Base-by-base conservation (phyloP, 2,797 vertebrate genomes). In the Tadarida brasiliensis region DNA sequence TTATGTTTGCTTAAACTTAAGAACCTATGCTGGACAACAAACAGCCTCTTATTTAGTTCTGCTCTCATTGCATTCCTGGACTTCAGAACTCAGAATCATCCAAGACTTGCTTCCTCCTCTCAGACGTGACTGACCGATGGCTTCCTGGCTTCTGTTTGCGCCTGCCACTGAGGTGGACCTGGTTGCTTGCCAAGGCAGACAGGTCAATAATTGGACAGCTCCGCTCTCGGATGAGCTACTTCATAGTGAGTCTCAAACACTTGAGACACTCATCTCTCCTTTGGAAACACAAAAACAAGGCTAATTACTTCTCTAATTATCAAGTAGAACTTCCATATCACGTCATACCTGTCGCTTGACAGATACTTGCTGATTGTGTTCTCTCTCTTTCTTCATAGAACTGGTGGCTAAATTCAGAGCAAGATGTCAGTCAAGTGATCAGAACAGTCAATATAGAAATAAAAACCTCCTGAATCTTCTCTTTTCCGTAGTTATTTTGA, bases 1-100 rank as follows among this genome's bases (percentile, higher is more conserved):
- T 76, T 39, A 63, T 0, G 39, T 77, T 80, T 51, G 39, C 67
- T 68, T 92, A 90, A 84, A 26, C 85, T 61, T 57, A 35, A 83
- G 70, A 94, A 88, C 11, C 28, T 8, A 17, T 20, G 74, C 33
- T 80, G 11, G 17, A 3, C n/a, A 20, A 30, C 70, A 57, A 95
- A 95, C 39, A 94, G 30, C 24, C 35, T 57, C 44, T 94, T 91
- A 56, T 8, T 81, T 90, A 59, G 67, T 86, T 94, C 78, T 71
- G 68, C 33, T 78, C 63, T 76, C 33, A 28, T 16, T 86, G 73
- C 73, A 65, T 92, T 85, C 92, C 47, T 91, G 85, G 92, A 86
- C 96, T 90, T 94, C 87, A 86, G 89, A 95, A 91, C 80, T 96
- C 88, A 87, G 49, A 96, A 78, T 86, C 82, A 44, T 67, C 81